Evolutionary conservation across 1,140 invertebrate genomes (phyloP), one percentile per base, ranked within the genome.

Genomic region (Harlomillsia oculata): DNA sequence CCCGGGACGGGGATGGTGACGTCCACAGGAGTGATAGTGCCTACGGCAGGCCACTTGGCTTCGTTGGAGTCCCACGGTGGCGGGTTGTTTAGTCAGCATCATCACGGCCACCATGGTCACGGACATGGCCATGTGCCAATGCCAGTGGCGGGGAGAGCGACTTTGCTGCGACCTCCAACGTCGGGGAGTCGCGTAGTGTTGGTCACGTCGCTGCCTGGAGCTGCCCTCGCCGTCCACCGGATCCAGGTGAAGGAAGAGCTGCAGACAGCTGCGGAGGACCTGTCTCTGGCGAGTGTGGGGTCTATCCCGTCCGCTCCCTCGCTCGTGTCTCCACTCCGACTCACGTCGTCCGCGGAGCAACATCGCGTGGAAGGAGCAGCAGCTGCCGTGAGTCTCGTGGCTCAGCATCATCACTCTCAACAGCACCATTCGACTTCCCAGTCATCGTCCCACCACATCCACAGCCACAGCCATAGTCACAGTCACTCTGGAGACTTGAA

Each of bases 211-310:
- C 60, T 58, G 40, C 53, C 53, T 4, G 36, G 29, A 21, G 45
- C 45, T 8, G 28, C 30, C 16, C 30, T 64, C 51, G 59, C 61
- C 29, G 43, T 56, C 14, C 58, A 64, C 37, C 51, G 63, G n/a
- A 57, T 64, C 18, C 58, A 60, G 21, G 55, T 64, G 30, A 64
- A 55, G 16, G 55, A 61, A 21, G 52, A 61, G 16, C 32, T 64
- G 13, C 62, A 64, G 48, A 64, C 62, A 11, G 58, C 62, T 34
- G 63, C 63, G 13, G 63, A 64, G 41, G 63, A 64, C 28, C 34
- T 64, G 18, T 61, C 59, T 18, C n/a, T n/a, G n/a, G n/a, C n/a
- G n/a, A n/a, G n/a, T n/a, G 21, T 64, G 0, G 37, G 23, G 26
- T 52, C 60, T n/a, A 45, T 32, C 3, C 45, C 45, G 2, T 25